phyloP scores from a whole-genome alignment of 2,797 vertebrate species.

The Sebastes iracundus region DNA sequence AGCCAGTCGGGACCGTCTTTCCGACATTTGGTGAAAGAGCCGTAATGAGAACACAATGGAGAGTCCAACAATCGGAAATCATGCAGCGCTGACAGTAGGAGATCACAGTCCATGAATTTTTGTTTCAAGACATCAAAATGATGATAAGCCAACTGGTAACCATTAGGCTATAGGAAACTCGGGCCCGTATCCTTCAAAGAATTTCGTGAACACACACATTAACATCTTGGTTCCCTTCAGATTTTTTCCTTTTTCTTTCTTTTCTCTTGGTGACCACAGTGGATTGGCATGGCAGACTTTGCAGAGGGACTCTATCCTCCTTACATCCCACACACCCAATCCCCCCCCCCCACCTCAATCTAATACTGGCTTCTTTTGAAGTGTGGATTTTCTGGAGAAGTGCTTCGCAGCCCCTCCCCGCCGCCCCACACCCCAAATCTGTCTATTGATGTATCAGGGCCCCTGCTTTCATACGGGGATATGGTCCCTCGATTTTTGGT shows the following conservation, averaged over 20 bases:
- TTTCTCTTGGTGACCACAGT: conserved; percentile 64
- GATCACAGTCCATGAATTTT: conserved; percentile 42
- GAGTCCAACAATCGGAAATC: conserved; percentile 25
- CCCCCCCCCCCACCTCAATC: conserved; percentile 4
- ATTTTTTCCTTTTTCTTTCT: conserved; percentile 32
- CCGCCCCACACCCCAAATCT: conserved; percentile 59
- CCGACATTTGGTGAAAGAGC: conserved; percentile 31
- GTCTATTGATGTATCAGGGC: conserved; percentile 76
- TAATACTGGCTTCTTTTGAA: conserved; percentile 76
- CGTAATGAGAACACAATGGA: conserved; percentile 46
- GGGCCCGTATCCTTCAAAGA: conserved; percentile 59
- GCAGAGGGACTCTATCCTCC: conserved; percentile 52
- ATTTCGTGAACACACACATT: conserved; percentile 53
- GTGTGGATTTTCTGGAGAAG: conserved; percentile 78
- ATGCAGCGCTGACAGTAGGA: conserved; percentile 31
- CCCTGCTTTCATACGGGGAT: conserved; percentile 66
- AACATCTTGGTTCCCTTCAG: conserved; percentile 35
- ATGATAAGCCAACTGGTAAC: conserved; percentile 66
- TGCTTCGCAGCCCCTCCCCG: conserved; percentile 51
- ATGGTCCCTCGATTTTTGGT: conserved; percentile 64
- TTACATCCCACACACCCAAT: conserved; percentile 31
- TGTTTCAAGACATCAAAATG: conserved; percentile 44
- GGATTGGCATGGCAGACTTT: conserved; percentile 66
- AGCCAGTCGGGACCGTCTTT: conserved; percentile 22
- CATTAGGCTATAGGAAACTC: conserved; percentile 63